Base-by-base conservation (phyloP, 1,140 invertebrate species). In the Armadillidium nasatum region DNA sequence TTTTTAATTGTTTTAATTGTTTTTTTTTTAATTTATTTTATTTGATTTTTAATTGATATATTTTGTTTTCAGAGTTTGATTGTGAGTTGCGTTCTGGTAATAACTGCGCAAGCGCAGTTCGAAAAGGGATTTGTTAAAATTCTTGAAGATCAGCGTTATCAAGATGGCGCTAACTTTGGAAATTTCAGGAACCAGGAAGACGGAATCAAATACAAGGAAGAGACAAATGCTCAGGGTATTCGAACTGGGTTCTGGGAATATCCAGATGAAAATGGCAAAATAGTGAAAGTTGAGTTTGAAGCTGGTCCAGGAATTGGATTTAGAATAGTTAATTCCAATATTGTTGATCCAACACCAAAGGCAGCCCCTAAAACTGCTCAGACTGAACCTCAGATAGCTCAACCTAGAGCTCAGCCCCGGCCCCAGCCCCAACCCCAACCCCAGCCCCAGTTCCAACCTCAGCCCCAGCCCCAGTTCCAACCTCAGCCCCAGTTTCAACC, bases 161-260 rank as follows among this genome's bases (percentile, higher is more conserved):
- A 80, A 60, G 77, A 78, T 11, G 79, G 79, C 19, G 45, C 22
- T 15, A 60, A 76, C 68, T 80, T 80, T 73, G 79, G 79, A 11
- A 80, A 78, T 72, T 80, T 75, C 79, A 73, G 77, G 15, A 74
- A 80, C 68, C 79, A 80, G 69, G 79, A 80, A 60, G 79, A 80
- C 60, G 77, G 79, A 10, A 80, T 72, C 69, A 80, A 80, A 69
- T 80, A 80, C 70, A 76, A 78, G 68, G 77, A 78, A 44, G 79
- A 80, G 71, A 80, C 79, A 0, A 76, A 78, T 45, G 72, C 71
- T 10, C 11, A 76, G 4, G 75, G 75, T 4, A 69, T 80, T 21
- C 66, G 79, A 15, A 71, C 76, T n/a, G 79, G 79, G 0, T 80
- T 75, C 77, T 78, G 77, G 77, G 77, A 80, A 45, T 80, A 80